Conservation (phyloP, 2,888 invertebrate species). For the Leptinotarsa juncta region DNA sequence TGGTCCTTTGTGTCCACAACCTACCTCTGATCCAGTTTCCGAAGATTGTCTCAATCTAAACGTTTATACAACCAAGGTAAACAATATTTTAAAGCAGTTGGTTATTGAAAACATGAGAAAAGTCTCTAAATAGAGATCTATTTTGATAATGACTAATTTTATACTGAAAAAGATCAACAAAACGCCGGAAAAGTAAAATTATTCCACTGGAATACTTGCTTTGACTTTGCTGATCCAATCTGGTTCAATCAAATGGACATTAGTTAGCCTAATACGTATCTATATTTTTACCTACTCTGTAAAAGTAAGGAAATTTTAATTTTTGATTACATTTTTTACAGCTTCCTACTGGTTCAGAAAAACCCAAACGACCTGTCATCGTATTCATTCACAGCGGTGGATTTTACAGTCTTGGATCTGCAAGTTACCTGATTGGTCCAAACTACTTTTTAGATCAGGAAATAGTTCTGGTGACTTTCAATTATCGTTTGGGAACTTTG, state of each 20-base stretch:
- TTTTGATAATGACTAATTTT: too few relatives aligned
- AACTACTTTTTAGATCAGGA: constrained; percentile 75
- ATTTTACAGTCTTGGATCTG: constrained; percentile 72
- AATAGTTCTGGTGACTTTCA: constrained; percentile 74
- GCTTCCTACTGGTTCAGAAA: constrained; percentile 40
- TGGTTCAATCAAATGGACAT: too few relatives aligned
- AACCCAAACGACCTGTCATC: constrained; percentile 70
- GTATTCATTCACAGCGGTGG: constrained; percentile 78
- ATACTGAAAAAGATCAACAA: too few relatives aligned
- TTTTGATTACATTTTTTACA: neutral
- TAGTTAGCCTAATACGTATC: too few relatives aligned
- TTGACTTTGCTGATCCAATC: too few relatives aligned
- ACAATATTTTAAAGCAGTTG: neutral
- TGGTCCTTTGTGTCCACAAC: constrained; percentile 62
- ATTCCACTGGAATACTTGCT: too few relatives aligned
- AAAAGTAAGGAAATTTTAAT: too few relatives aligned
- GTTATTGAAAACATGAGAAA: neutral
- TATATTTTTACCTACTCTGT: too few relatives aligned
- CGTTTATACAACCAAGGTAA: constrained; percentile 70
- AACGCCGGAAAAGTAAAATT: too few relatives aligned
- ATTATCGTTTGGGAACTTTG: constrained; percentile 73
- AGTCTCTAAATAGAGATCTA: neutral
- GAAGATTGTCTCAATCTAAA: constrained; percentile 77
- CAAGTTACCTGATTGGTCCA: constrained; percentile 70
- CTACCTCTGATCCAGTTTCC: constrained; percentile 60